These are phyloP conservation scores for Himalopsyche anomala DNA, from an alignment of 2,888 invertebrate genomes.

Conservation along the genomic window DNA sequence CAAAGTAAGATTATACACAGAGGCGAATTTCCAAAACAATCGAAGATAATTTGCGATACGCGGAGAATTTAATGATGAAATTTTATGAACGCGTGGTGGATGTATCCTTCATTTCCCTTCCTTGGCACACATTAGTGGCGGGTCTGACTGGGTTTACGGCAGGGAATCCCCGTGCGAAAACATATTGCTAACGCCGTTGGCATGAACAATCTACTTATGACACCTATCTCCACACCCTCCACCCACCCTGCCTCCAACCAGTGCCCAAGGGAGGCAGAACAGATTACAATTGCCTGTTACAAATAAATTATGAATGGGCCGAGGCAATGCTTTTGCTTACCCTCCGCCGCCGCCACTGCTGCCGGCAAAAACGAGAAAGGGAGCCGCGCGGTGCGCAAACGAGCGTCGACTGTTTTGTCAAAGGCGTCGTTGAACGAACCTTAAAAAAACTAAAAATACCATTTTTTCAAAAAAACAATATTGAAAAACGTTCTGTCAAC, in stretches of 20 bases:
- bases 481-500: too few species aligned
- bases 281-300: slow-evolving; percentile 65
- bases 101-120: slow-evolving; percentile 1
- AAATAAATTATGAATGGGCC: slow-evolving; percentile 64
- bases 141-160: slow-evolving; percentile 30
- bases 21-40: too few species aligned
- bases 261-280: slow-evolving; percentile 50
- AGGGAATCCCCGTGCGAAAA: slow-evolving; percentile 58
- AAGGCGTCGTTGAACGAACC: background rate
- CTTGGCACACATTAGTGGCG: slow-evolving; percentile 24
- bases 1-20: too few species aligned
- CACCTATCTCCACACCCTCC: slow-evolving; percentile 51
- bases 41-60: too few species aligned
- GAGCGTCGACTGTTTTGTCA: slow-evolving; percentile 25
- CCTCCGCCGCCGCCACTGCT: slow-evolving; percentile 45
- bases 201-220: slow-evolving; percentile 61
- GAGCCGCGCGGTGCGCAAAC: slow-evolving; percentile 23
- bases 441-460: background rate
- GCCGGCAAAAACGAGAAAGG: slow-evolving; percentile 37
- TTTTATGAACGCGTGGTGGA: background rate
- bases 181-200: slow-evolving; percentile 52
- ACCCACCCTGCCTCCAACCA: slow-evolving; percentile 36
- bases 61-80: background rate
- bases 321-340: slow-evolving; percentile 48
- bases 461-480: too few species aligned